A percentile compares a stretch with the other conserved stretches of the same genome.
These are phyloP conservation scores for Fulmarus glacialis DNA, from an alignment of 2,113 vertebrate species.

Conservation along the genomic window DNA sequence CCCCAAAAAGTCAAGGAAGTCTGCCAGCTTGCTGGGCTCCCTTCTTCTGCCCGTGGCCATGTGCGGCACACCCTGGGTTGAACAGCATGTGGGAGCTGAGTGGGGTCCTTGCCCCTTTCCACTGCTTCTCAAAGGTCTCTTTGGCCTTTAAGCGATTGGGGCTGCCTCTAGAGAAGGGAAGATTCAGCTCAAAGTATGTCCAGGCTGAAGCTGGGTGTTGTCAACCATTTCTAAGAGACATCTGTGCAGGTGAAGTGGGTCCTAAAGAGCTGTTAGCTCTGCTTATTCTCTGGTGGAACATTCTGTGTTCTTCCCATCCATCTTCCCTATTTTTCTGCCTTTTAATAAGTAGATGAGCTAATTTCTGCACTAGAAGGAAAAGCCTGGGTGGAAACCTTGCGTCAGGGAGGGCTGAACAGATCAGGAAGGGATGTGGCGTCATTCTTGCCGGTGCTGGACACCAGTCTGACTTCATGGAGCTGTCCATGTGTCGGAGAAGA, in stretches of 20 bases:
- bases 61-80: background rate
- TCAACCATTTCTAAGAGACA: background rate
- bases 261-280: background rate
- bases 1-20: background rate
- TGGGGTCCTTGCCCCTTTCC: background rate
- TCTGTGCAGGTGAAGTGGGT: background rate
- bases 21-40: background rate
- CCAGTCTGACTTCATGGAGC: background rate
- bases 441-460: background rate
- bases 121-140: background rate
- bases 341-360: background rate
- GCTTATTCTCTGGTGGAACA: background rate
- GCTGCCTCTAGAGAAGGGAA: background rate
- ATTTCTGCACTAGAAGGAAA: background rate
- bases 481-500: background rate
- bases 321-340: background rate
- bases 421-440: background rate
- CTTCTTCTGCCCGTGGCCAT: accelerated
- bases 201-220: background rate
- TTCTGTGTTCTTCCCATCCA: background rate
- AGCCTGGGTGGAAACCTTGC: background rate
- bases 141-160: background rate
- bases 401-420: background rate
- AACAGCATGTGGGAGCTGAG: background rate
- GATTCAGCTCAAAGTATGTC: background rate